A percentile compares a stretch with the other conserved stretches of the same genome.
These are phyloP conservation scores for Acanthurus leucopareius DNA, from an alignment of 2,797 vertebrate species.

Conservation along the genomic window DNA sequence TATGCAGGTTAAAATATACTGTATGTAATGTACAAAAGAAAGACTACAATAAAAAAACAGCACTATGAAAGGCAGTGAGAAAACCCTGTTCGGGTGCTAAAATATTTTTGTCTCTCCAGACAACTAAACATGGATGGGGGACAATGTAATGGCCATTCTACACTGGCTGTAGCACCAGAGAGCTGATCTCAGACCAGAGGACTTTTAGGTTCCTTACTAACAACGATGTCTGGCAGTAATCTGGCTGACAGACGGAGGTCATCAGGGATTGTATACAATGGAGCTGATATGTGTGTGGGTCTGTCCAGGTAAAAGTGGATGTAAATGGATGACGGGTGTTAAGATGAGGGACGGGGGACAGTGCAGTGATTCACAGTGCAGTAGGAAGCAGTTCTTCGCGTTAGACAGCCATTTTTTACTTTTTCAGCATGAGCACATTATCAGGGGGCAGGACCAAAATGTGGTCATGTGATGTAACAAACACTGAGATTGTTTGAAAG, in stretches of 20 bases:
- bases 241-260: conserved; percentile 49
- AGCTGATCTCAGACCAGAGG: conserved; percentile 61
- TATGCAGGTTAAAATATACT: conserved; percentile 79
- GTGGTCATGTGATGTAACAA: conserved; percentile 63
- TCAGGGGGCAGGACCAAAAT: conserved; percentile 35
- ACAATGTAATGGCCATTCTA: conserved; percentile 46
- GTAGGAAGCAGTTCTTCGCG: conserved; percentile 67
- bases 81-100: conserved; percentile 54
- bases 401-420: conserved; percentile 53
- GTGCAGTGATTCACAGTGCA: conserved; percentile 72
- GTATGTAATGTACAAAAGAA: conserved; percentile 83
- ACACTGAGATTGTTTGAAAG: conserved; percentile 48
- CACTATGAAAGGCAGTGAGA: conserved; percentile 80
- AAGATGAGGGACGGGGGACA: conserved; percentile 30
- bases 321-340: conserved; percentile 21
- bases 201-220: conserved; percentile 57
- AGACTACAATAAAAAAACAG: conserved; percentile 58
- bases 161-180: conserved; percentile 65
- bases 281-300: conserved; percentile 19
- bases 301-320: conserved; percentile 32
- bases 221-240: conserved; percentile 54
- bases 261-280: conserved; percentile 20
- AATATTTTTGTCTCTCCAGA: conserved; percentile 50
- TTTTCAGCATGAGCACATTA: conserved; percentile 44
- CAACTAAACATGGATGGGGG: conserved; percentile 57